Base-by-base conservation (phyloP, 2,113 vertebrate species). In the Cheirogaleus medius region DNA sequence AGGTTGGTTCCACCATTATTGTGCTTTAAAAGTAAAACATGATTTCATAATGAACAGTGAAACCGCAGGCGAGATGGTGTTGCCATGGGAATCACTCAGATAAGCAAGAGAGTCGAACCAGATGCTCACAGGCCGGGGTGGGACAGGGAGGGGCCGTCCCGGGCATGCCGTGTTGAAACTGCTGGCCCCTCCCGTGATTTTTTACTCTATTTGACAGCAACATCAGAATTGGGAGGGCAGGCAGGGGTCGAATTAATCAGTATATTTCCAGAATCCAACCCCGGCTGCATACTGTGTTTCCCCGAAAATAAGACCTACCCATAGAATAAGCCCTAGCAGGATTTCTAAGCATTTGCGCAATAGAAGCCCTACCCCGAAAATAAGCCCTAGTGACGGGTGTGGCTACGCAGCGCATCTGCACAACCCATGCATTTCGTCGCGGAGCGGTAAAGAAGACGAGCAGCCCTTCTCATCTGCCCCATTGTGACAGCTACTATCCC, bases 1-100 rank as follows among this genome's bases (percentile, higher is more conserved):
- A 89, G 89, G 77, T 97, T 64, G 91, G 60, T 98, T 98, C 98
- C 90, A 47, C 77, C 81, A 39, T 88, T 94, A 90, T 76, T 39
- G 92, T 47, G 15, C 76, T 97, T 97, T 97, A 89, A 87, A 96
- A 98, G 97, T 88, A 90, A 97, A 97, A 86, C 95, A 92, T 18
- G 69, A 74, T 97, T 98, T 98, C 95, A 77, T 87, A 97, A 96
- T 0, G 11, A 97, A 97, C 93, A 98, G 97, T 1, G 95, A 98
- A 98, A 98, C 95, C 98, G 54, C 97, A 95, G 98, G 42, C 12
- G 3, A 85, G 97, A 84, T 95, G 87, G 97, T 96, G 98, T 89
- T 87, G 98, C 96, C 94, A 94, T 34, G 81, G 96, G 87, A 80
- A 91, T 93, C 0, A 0, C 15, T 63, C 92, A 96, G 98, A 98